Evolutionary conservation across 35 echinoderm and acorn worm genomes (phyloP), one percentile per base, ranked within the genome.

Genomic region (Heliocidaris tuberculata): DNA sequence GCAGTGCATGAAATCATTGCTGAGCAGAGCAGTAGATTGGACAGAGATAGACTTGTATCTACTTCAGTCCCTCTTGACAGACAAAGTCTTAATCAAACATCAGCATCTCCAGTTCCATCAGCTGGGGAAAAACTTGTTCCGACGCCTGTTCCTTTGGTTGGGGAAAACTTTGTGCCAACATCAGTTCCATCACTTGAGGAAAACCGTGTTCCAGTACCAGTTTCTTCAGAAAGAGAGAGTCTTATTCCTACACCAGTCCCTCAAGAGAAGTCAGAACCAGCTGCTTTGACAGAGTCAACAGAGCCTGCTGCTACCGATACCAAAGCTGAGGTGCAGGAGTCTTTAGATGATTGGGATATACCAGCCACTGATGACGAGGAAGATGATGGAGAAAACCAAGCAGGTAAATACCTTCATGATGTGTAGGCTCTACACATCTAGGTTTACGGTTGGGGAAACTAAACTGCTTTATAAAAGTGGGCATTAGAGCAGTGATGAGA

Each of bases 331-430:
- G 21, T 29, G 8, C 30, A 94, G 94, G 94, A 94, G 60, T 49
- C 47, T 48, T 0, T 48, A 1, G 95, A 96, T 85, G 95, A 96
- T 56, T 96, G 85, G 85, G 93, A 96, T 21, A 71, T 96, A 42
- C 50, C 94, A 48, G 93, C 93, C 31, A 94, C 70, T 60, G 95
- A 95, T 21, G 95, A 96, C 48, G 95, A 95, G 48, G 95, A 94
- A 92, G 92, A 94, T 6, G 86, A 94, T 47, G 87, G 31, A 17
- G 87, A 89, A 89, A 32, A 16, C 24, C 87, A 47, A 47, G 32
- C 31, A 89, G 87, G 87, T 89, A 47, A n/a, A 85, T 42, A 42
- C 35, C 35, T 42, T 42, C 35, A 42, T 3, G 35, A 42, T 42
- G 35, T 42, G 35, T 0, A 42, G 35, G 35, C 3, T 3, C 35